Percentiles rank a stretch among this genome's conserved stretches.
phyloP scores from a whole-genome alignment of 2,888 invertebrate species.

The Lasioglossum marginatum region DNA sequence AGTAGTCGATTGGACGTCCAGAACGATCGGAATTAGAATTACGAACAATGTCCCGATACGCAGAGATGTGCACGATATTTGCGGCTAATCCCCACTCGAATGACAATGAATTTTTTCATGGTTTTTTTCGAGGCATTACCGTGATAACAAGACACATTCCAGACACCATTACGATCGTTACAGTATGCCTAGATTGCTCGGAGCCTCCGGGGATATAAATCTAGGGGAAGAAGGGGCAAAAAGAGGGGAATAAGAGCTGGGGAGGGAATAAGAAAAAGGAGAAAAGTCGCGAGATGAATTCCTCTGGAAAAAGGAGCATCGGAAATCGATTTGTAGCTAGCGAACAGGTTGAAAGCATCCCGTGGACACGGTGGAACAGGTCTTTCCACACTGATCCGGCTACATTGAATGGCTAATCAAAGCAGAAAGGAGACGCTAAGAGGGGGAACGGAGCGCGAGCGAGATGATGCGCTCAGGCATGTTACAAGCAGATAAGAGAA shows the following conservation, averaged over 20 bases:
- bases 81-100: background rate
- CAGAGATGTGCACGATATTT: background rate
- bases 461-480: background rate
- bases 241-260: background rate
- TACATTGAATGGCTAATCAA: slow-evolving; percentile 10
- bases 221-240: background rate
- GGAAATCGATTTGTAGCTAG: slow-evolving; percentile 11
- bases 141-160: background rate
- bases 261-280: no score
- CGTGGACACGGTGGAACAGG: slow-evolving; percentile 18
- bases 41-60: background rate
- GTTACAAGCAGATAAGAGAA: slow-evolving; percentile 8
- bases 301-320: background rate
- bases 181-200: background rate
- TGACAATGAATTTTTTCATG: background rate
- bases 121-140: background rate
- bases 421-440: background rate
- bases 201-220: background rate
- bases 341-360: slow-evolving; percentile 4
- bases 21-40: background rate
- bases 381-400: slow-evolving; percentile 10
- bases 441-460: background rate
- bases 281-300: background rate
- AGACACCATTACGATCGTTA: background rate
- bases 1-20: background rate